Evolutionary conservation across 2,888 invertebrate genomes (phyloP).

Genomic region (Congeria kusceri): DNA sequence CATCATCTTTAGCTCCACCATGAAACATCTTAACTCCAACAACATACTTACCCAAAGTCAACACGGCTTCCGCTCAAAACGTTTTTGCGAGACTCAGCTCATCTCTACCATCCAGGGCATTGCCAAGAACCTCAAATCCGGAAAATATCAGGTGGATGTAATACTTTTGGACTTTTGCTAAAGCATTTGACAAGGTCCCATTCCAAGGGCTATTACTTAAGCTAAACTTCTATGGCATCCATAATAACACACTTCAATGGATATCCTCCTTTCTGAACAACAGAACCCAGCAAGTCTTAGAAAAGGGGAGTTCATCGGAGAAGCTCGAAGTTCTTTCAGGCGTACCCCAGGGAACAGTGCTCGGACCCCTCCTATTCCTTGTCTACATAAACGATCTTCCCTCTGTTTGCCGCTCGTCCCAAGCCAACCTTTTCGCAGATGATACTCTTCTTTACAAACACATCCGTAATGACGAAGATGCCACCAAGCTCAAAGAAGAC

Average conservation of each 20-base stretch:
- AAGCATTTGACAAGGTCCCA: slow-evolving; percentile 19
- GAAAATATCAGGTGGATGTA: slow-evolving; percentile 8
- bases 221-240: slow-evolving; percentile 1
- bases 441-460: not conserved
- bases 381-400: slow-evolving; percentile 8
- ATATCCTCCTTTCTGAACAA: slow-evolving; percentile 4
- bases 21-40: not conserved
- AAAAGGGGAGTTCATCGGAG: not conserved
- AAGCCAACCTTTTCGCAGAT: slow-evolving; percentile 1
- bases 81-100: slow-evolving; percentile 27
- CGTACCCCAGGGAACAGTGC: slow-evolving; percentile 10
- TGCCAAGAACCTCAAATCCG: not conserved
- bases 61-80: slow-evolving; percentile 14
- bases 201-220: not conserved
- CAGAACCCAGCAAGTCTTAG: not conserved
- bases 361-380: slow-evolving; percentile 10
- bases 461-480: not conserved
- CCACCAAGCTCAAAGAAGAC: slow-evolving; percentile 19
- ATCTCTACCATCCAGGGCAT: slow-evolving; percentile 2
- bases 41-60: not conserved
- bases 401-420: not conserved
- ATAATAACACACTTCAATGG: slow-evolving; percentile 2
- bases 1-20: slow-evolving; percentile 17
- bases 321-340: slow-evolving; percentile 8
- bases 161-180: slow-evolving; percentile 20